Percentiles rank a stretch among this genome's conserved stretches.
Conservation (phyloP, 37 sponge, comb jelly and placozoan species). For the Spongia lamella region DNA sequence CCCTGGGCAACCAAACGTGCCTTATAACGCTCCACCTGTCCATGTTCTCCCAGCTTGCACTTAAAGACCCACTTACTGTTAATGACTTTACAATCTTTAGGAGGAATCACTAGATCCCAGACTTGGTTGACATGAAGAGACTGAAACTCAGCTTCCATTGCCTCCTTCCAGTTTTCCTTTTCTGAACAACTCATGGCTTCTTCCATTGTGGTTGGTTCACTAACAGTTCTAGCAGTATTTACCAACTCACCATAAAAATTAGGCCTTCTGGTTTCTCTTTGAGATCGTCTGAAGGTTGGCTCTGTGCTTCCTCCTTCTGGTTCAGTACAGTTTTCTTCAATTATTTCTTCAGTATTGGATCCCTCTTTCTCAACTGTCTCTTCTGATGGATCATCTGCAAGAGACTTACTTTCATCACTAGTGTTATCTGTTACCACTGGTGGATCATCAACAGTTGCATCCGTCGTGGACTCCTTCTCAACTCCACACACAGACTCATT, state of each 20-base stretch:
- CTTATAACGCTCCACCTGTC: slow-evolving; percentile 19
- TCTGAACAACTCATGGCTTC: slow-evolving; percentile 10
- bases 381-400: slow-evolving; percentile 4
- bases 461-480: background rate
- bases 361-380: background rate
- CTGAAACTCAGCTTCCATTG: slow-evolving; percentile 6
- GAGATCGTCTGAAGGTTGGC: background rate
- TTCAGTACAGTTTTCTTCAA: background rate
- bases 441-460: background rate
- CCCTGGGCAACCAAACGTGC: slow-evolving; percentile 33
- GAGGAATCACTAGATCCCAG: slow-evolving; percentile 9
- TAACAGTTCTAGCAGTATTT: background rate
- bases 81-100: background rate
- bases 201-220: slow-evolving; percentile 8
- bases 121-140: slow-evolving; percentile 9
- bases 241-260: slow-evolving; percentile 14
- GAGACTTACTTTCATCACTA: background rate
- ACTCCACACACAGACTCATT: slow-evolving; percentile 3
- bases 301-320: too few species aligned
- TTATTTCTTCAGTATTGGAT: background rate
- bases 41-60: slow-evolving; percentile 1
- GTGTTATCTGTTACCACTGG: background rate
- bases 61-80: slow-evolving; percentile 23
- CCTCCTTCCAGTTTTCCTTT: slow-evolving; percentile 18
- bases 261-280: slow-evolving; percentile 12